Base-by-base conservation (phyloP, 2,113 vertebrate genomes). In the Larimichthys crocea region DNA sequence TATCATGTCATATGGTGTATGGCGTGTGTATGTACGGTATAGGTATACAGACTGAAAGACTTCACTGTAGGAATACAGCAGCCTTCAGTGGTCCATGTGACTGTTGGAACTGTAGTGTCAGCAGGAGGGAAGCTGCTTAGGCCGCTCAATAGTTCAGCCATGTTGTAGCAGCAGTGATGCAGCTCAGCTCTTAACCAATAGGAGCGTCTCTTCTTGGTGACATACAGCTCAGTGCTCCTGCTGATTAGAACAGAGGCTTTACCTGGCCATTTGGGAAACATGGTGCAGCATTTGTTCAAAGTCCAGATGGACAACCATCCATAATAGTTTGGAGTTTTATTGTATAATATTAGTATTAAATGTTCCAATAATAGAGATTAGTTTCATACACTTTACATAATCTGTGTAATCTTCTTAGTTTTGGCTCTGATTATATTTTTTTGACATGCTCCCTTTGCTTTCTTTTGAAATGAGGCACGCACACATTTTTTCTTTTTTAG, bases 41-140 rank as follows among this genome's bases (percentile, higher is more conserved):
- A 26, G n/a, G 15, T 11, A 11, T 50, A 49, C 8, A 8, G 24
- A 53, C 9, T 55, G 35, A 40, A 46, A 14, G 20, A 7, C 14
- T 57, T 57, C 4, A 31, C 22, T 76, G 74, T 79, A 77, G 74
- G 74, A 82, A 85, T 76, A 76, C 74, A 42, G 2, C 52, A 5
- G 53, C 57, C 81, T 53, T 86, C 35, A 77, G 9, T 50, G 42
- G 31, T 31, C 66, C 80, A 79, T 76, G 85, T 90, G 81, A 90
- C 69, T 16, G 49, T 11, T 69, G 74, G 87, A 92, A 85, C n/a
- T 12, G n/a, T 69, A 22, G 76, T 61, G 87, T 92, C 91, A 92
- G 91, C 89, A 89, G 78, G 75, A 87, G 79, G 64, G 87, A 92
- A 90, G 85, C 87, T 24, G 87, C 87, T 92, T 92, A 92, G 52